Evolutionary conservation across 2,888 invertebrate species (phyloP).

Genomic region (Iphiclides podalirius): DNA sequence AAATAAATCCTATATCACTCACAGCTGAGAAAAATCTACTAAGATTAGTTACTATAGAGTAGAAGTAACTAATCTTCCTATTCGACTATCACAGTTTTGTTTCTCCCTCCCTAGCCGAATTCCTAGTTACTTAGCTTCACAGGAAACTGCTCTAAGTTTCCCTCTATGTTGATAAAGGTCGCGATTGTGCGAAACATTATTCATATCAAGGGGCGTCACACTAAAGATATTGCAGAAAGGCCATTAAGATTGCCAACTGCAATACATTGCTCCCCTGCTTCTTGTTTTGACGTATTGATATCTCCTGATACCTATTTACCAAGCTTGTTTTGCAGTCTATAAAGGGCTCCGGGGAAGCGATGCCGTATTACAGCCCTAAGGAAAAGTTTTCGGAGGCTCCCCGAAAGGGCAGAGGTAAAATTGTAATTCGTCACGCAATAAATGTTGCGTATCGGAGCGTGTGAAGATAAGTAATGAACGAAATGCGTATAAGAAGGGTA

Average conservation of each 20-base stretch:
- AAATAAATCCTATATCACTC: too few species aligned
- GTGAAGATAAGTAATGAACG: slow-evolving; percentile 76
- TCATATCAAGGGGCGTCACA: slow-evolving; percentile 75
- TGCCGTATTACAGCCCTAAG: background rate
- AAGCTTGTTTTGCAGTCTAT: slow-evolving; percentile 34
- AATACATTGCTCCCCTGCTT: slow-evolving; percentile 71
- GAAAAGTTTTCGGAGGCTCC: slow-evolving; percentile 18
- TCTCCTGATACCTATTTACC: slow-evolving; percentile 61
- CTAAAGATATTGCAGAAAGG: slow-evolving; percentile 78
- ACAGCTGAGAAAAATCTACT: too few species aligned
- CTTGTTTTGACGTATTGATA: slow-evolving; percentile 75
- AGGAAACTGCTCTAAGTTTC: slow-evolving; percentile 50
- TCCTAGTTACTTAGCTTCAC: too few species aligned
- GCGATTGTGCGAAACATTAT: slow-evolving; percentile 73
- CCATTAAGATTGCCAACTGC: slow-evolving; percentile 78
- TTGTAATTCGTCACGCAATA: slow-evolving; percentile 61
- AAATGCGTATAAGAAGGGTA: slow-evolving; percentile 43
- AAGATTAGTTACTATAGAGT: too few species aligned
- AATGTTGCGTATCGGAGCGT: slow-evolving; percentile 78
- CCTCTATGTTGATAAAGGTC: slow-evolving; percentile 65
- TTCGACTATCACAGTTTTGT: too few species aligned
- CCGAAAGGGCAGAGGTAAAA: slow-evolving; percentile 20
- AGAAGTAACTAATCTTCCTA: too few species aligned
- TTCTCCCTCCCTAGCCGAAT: too few species aligned
- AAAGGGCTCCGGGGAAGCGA: background rate